These are phyloP conservation scores for Ibidorhyncha struthersii DNA, from an alignment of 2,113 vertebrate species.

Conservation along the genomic window DNA sequence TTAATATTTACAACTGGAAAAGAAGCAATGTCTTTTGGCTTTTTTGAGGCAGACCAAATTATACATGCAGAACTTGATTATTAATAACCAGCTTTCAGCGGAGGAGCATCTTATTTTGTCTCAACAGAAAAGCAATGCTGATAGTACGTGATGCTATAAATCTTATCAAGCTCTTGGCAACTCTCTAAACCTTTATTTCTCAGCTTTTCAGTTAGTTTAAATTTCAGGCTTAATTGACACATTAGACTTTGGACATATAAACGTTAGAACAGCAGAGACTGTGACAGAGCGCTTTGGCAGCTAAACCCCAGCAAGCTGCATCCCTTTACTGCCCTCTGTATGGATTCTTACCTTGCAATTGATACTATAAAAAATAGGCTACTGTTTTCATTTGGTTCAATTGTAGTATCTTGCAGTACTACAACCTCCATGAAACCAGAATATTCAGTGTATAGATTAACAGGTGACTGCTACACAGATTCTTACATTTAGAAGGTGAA, in stretches of 20 bases:
- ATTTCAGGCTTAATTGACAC: neutral
- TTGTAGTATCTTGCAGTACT: neutral
- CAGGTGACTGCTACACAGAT: neutral
- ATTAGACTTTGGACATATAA: neutral
- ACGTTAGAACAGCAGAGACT: neutral
- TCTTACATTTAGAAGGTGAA: neutral
- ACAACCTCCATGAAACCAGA: neutral
- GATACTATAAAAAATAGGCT: neutral
- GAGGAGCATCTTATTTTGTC: neutral
- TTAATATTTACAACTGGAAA: neutral
- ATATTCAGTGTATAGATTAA: neutral
- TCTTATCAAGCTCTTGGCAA: neutral
- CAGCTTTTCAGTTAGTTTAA: neutral
- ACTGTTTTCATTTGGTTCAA: neutral
- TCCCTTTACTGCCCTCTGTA: neutral
- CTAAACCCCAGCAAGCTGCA: neutral
- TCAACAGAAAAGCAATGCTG: neutral
- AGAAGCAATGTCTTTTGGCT: neutral
- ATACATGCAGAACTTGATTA: neutral
- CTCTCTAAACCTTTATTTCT: neutral
- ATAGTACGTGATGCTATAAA: neutral
- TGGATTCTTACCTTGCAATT: neutral
- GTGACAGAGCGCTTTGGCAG: neutral
- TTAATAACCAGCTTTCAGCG: neutral
- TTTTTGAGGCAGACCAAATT: neutral